phyloP scores from a whole-genome alignment of 53 echinoderm and acorn worm genomes.

The Astropecten irregularis region DNA sequence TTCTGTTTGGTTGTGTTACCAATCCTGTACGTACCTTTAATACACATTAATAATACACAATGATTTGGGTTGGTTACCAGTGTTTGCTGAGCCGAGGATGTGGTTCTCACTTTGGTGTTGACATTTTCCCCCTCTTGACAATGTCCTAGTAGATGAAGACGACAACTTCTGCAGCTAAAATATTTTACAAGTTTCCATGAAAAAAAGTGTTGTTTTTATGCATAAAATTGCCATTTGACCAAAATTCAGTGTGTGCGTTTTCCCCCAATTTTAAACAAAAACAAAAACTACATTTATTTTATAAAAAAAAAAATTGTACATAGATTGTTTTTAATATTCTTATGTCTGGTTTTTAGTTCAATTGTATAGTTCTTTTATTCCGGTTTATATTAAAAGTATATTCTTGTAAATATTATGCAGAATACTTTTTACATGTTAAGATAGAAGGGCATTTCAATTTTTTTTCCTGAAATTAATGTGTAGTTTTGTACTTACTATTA shows the following conservation, averaged over 20 bases:
- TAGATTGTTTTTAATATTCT: constrained; percentile 1
- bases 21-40: too few species aligned
- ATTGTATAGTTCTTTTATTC: constrained; percentile 2
- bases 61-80: too few species aligned
- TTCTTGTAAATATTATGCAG: constrained; percentile 28
- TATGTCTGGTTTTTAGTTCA: neutral
- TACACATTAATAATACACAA: too few species aligned
- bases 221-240: neutral
- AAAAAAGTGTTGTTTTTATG: too few species aligned
- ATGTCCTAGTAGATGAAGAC: too few species aligned
- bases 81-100: too few species aligned
- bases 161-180: too few species aligned
- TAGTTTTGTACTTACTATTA: neutral
- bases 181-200: too few species aligned
- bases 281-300: too few species aligned
- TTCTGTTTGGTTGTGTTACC: too few species aligned
- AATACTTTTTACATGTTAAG: constrained; percentile 17
- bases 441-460: neutral
- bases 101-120: too few species aligned
- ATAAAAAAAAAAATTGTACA: constrained; percentile 38
- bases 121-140: too few species aligned
- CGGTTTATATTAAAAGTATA: neutral
- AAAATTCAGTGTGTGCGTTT: neutral
- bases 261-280: neutral
- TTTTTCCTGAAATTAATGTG: neutral